phyloP scores from a whole-genome alignment of 2,113 vertebrate species.

The Chloropsis cyanopogon region DNA sequence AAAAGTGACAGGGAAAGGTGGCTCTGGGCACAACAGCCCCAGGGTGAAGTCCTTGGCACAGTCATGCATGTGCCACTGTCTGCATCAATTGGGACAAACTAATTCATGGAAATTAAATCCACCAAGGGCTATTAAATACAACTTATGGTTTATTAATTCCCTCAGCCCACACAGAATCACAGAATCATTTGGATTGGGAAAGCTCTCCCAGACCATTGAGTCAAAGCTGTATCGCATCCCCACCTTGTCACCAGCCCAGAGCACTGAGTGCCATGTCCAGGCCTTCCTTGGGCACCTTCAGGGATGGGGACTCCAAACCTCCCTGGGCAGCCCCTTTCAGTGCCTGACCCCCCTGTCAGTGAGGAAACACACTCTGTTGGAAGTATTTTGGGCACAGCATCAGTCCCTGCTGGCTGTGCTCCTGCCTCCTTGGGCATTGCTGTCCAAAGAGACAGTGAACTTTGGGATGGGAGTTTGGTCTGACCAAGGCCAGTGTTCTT shows the following conservation, averaged over 20 bases:
- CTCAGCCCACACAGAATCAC: background rate
- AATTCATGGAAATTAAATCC: background rate
- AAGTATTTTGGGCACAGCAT: background rate
- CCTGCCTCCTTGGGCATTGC: background rate
- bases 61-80: background rate
- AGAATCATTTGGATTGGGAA: background rate
- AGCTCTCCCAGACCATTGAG: background rate
- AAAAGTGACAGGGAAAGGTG: background rate
- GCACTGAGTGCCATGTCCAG: background rate
- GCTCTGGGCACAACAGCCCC: background rate
- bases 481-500: background rate
- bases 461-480: background rate
- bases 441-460: background rate
- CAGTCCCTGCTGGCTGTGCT: background rate
- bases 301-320: background rate
- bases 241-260: background rate
- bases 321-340: background rate
- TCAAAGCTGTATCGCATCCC: rapidly evolving
- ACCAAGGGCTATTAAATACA: background rate
- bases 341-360: background rate
- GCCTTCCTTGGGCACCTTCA: background rate
- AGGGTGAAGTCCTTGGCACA: background rate
- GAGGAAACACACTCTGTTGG: background rate
- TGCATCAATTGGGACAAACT: background rate
- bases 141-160: background rate